These are phyloP conservation scores for Chrysaora quinquecirrha DNA, from an alignment of 30 jellyfish, hydroid and myxozoan species.

Conservation along the genomic window DNA sequence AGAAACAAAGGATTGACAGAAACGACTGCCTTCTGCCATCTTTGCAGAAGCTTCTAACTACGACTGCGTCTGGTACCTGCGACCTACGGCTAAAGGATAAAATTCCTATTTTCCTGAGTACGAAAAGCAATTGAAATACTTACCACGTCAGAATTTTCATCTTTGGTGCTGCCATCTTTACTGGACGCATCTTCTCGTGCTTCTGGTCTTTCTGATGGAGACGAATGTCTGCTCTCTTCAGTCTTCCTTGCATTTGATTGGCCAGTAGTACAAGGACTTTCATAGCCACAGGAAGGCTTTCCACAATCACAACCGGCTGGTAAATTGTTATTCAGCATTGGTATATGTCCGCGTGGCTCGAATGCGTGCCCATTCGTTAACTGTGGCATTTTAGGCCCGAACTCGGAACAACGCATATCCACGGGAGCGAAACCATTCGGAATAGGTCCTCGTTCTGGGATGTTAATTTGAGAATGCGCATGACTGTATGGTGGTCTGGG, in stretches of 20 bases:
- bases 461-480: slow-evolving; percentile 34
- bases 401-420: slow-evolving; percentile 40
- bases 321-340: slow-evolving; percentile 15
- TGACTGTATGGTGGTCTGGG: slow-evolving; percentile 56
- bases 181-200: not conserved
- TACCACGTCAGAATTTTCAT: not conserved
- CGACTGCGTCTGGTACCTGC: too few species aligned
- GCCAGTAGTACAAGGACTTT: slow-evolving; percentile 16
- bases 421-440: not conserved
- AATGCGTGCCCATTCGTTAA: slow-evolving; percentile 39
- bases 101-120: too few species aligned
- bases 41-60: too few species aligned
- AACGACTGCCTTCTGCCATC: too few species aligned
- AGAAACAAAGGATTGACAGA: too few species aligned
- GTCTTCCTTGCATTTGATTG: slow-evolving; percentile 3
- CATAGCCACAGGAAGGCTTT: slow-evolving; percentile 17
- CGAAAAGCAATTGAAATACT: too few species aligned
- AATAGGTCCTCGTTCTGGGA: slow-evolving; percentile 4
- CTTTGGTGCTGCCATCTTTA: not conserved
- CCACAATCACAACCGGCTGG: slow-evolving; percentile 54
- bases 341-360: slow-evolving; percentile 31
- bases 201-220: not conserved
- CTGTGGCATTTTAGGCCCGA: slow-evolving; percentile 43
- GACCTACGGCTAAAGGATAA: too few species aligned
- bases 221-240: not conserved